Conservation (phyloP, 2,888 invertebrate species). For the Gymnoscelis rufifasciata region DNA sequence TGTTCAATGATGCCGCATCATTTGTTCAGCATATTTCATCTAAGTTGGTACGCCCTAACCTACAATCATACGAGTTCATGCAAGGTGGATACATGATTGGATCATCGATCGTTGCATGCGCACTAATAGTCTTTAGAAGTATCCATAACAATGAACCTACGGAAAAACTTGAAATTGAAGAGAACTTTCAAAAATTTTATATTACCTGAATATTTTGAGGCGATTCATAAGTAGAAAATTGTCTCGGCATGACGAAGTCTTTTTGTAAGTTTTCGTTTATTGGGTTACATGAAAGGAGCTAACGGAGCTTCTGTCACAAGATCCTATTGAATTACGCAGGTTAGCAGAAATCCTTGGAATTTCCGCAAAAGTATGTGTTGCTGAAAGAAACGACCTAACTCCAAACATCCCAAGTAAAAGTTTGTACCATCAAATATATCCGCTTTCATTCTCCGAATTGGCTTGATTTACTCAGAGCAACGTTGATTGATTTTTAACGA, state of each 20-base stretch:
- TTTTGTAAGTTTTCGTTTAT: neutral
- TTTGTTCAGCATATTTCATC: neutral
- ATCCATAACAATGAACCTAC: neutral
- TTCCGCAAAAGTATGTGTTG: too few relatives aligned
- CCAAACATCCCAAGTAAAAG: too few relatives aligned
- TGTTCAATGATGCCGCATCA: too few relatives aligned
- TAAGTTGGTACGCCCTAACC: neutral
- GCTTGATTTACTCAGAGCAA: neutral
- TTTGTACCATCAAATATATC: too few relatives aligned
- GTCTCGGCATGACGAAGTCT: neutral
- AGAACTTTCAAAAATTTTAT: neutral
- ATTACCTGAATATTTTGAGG: too few relatives aligned
- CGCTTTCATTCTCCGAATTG: neutral
- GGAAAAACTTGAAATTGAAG: neutral
- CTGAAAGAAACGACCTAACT: too few relatives aligned
- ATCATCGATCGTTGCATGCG: slow-evolving; percentile 49
- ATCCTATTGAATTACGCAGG: too few relatives aligned
- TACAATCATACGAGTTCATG: slow-evolving; percentile 19
- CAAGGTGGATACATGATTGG: slow-evolving; percentile 51
- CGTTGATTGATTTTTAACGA: neutral
- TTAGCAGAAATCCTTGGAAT: too few relatives aligned
- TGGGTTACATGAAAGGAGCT: too few relatives aligned
- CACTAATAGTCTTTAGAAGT: neutral
- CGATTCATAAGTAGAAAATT: neutral
- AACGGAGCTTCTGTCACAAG: too few relatives aligned